Evolutionary conservation across 2,113 vertebrate species (phyloP).

Genomic region (Callocephalon fimbriatum): DNA sequence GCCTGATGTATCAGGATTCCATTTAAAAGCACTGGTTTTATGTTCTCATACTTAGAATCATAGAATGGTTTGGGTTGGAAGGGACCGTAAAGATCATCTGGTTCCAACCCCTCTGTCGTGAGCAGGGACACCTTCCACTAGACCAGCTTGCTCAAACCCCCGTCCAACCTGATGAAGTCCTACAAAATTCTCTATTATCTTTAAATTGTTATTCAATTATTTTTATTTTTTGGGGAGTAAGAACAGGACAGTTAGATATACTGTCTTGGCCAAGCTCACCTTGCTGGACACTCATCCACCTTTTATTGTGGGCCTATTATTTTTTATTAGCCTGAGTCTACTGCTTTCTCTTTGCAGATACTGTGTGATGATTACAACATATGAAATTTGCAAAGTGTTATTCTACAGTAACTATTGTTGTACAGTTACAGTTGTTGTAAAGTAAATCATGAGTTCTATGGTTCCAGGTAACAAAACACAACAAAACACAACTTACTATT

Average conservation of each 20-base stretch:
- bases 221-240: neutral
- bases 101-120: neutral
- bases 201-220: neutral
- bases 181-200: neutral
- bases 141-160: neutral
- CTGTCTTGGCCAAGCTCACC: neutral
- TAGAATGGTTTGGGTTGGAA: neutral
- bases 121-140: neutral
- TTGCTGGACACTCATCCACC: neutral
- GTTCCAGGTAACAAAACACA: neutral
- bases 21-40: neutral
- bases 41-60: neutral
- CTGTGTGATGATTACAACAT: neutral
- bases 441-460: neutral
- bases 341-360: neutral
- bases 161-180: neutral
- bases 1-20: neutral
- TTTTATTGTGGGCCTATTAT: neutral
- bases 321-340: neutral
- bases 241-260: neutral
- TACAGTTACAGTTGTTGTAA: neutral
- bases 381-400: neutral
- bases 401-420: neutral
- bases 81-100: neutral
- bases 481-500: neutral